These are phyloP conservation scores for Corythornis leucogaster DNA, from an alignment of 2,797 vertebrate species.

Conservation along the genomic window DNA sequence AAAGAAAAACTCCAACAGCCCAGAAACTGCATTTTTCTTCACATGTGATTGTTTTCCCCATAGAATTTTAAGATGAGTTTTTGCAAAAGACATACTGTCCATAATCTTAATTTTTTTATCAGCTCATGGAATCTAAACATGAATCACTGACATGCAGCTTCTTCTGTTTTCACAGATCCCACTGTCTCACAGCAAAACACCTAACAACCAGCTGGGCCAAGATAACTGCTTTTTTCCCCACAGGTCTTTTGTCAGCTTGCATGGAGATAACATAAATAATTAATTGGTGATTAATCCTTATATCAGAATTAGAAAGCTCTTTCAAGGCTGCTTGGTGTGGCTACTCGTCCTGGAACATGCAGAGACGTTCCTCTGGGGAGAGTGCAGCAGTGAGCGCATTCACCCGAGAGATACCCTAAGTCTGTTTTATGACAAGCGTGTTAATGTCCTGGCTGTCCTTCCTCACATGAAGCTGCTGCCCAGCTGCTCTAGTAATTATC, in stretches of 20 bases:
- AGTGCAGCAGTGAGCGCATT: accelerated
- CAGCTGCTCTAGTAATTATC: constrained; percentile 37
- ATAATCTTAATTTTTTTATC: background rate
- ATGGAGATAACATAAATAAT: background rate
- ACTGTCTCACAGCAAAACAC: background rate
- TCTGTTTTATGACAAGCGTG: background rate
- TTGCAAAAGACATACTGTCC: background rate
- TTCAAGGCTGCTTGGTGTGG: background rate
- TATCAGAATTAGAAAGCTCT: background rate
- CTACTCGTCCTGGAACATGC: background rate
- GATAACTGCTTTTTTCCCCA: background rate
- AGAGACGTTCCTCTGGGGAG: background rate
- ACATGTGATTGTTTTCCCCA: background rate
- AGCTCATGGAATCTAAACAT: background rate
- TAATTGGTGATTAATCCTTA: background rate
- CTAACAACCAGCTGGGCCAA: background rate
- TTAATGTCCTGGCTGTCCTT: background rate
- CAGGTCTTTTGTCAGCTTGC: background rate
- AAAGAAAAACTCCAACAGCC: background rate
- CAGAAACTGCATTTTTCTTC: background rate
- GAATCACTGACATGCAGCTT: background rate
- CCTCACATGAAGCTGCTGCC: background rate
- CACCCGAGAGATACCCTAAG: background rate
- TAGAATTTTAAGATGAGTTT: background rate
- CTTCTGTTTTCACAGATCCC: background rate